phyloP scores from a whole-genome alignment of 2,797 vertebrate genomes.

The Falco naumanni region DNA sequence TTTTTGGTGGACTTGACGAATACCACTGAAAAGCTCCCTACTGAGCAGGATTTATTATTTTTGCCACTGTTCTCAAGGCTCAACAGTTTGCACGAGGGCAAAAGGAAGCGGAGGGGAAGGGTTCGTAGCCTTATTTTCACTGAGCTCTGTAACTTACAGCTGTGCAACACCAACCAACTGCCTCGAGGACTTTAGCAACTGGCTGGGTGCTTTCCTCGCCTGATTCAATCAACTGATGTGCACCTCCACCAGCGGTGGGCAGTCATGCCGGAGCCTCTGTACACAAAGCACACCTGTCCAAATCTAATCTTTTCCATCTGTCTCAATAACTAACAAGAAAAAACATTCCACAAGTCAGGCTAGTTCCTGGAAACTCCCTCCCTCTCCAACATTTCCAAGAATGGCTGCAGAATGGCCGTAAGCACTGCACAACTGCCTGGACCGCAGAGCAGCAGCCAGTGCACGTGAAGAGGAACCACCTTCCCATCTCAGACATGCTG shows the following conservation, averaged over 20 bases:
- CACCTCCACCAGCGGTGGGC: neutral
- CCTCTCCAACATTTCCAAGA: neutral
- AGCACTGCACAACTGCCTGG: neutral
- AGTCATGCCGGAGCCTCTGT: neutral
- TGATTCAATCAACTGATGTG: neutral
- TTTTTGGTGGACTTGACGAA: neutral
- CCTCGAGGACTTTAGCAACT: neutral
- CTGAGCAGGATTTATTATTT: neutral
- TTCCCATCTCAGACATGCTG: neutral
- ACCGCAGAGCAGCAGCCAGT: neutral
- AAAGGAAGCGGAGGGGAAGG: neutral
- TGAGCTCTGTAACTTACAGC: neutral
- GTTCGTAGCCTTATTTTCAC: neutral
- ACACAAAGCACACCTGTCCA: neutral
- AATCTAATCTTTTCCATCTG: neutral
- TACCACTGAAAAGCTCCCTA: neutral
- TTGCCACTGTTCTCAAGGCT: neutral
- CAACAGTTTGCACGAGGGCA: neutral
- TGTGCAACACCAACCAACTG: accelerated
- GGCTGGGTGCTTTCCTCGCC: neutral
- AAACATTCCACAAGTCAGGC: neutral
- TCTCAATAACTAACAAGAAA: neutral
- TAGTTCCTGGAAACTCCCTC: neutral
- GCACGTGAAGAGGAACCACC: neutral
- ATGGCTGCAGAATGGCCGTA: neutral